Evolutionary conservation across 2,888 invertebrate genomes (phyloP), one percentile per base, ranked within the genome.

Genomic region (Chloroclystis v-ata): DNA sequence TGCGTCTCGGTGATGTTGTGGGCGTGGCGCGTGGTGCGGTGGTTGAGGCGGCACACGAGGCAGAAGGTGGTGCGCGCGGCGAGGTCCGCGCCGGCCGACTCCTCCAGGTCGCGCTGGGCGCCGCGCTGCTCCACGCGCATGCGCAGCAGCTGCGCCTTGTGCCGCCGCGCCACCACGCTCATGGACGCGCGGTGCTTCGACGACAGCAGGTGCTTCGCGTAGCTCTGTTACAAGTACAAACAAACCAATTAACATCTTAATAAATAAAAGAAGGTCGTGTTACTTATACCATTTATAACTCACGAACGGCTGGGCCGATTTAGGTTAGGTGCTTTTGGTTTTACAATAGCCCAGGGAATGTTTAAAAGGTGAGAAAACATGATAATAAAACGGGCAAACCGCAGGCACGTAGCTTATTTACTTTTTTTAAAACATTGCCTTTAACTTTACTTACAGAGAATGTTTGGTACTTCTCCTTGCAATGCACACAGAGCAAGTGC

Each of bases 1-100:
- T 96, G 95, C 25, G 94, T 91, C 61, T 94, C 93, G 16, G 95
- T 94, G 45, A 91, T 84, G 69, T 94, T 93, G 89, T 96, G 96
- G 49, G 93, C 91, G 50, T 92, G 90, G 68, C 94, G 93, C 38
- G 92, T 89, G 63, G 93, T 93, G 58, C 93, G 91, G 77, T 93
- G 93, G 75, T 93, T 93, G 63, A 94, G 88, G 57, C 94, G 93
- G 74, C 94, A 94, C 56, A 93, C 89, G 35, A 91, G 90, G 74
- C 94, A 94, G 82, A 92, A 95, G 67, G 90, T 92, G 54, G 92
- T 91, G 54, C 89, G 88, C 43, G 87, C 72, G 24, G 89, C 89
- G 56, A 92, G 89, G 62, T 89, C 90, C 25, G 90, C 91, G 62
- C 90, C 90, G 10, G 89, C 90, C 47, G 91, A 90, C 59, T 92